Evolutionary conservation across 1,140 invertebrate genomes (phyloP).

Genomic region (Whitmania pigra): DNA sequence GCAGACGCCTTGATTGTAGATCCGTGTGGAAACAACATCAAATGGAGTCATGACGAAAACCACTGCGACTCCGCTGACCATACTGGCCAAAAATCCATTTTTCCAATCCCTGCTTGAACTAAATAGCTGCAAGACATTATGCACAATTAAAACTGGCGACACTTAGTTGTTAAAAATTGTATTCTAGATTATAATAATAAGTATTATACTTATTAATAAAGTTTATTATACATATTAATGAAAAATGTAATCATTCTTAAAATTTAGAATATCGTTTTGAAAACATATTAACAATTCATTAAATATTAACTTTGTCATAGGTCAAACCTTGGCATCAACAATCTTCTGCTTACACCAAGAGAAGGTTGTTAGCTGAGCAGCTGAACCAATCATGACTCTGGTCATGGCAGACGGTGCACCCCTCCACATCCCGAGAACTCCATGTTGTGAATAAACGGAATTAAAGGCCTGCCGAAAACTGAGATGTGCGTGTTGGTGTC

Average conservation of each 20-base stretch:
- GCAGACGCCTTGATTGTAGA: slow-evolving; percentile 70
- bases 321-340: slow-evolving; percentile 28
- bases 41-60: slow-evolving; percentile 73
- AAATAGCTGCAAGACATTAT: slow-evolving; percentile 45
- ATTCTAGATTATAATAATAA: not conserved
- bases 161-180: not conserved
- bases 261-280: no score
- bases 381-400: slow-evolving; percentile 61
- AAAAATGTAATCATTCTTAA: no score
- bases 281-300: no score
- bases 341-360: slow-evolving; percentile 39
- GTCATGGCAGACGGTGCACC: slow-evolving; percentile 33
- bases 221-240: not conserved
- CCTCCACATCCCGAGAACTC: slow-evolving; percentile 44
- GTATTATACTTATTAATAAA: not conserved
- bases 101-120: slow-evolving; percentile 45
- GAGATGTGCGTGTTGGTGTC: slow-evolving; percentile 65
- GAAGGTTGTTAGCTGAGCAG: slow-evolving; percentile 71
- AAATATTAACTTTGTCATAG: not conserved
- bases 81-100: slow-evolving; percentile 60
- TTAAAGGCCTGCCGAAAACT: slow-evolving; percentile 56
- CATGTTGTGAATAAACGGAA: slow-evolving; percentile 56
- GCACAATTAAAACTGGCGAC: not conserved
- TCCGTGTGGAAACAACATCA: slow-evolving; percentile 71
- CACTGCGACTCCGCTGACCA: slow-evolving; percentile 64